phyloP scores from a whole-genome alignment of 2,888 invertebrate species.

The Dasypogon diadema region DNA sequence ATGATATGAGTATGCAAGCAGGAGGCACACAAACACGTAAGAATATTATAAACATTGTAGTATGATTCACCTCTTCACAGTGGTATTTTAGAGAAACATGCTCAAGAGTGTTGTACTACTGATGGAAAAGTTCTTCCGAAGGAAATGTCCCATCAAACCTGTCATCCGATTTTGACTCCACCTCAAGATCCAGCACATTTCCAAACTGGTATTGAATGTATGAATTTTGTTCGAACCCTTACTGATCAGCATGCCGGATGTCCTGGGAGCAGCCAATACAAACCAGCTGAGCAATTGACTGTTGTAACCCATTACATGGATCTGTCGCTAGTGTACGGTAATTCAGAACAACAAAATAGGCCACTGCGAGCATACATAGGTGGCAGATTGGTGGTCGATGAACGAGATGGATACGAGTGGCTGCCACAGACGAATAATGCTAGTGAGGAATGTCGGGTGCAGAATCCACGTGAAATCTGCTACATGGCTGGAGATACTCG shows the following conservation, averaged over 20 bases:
- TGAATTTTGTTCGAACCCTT: constrained; percentile 75
- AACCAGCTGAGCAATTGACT: constrained; percentile 77
- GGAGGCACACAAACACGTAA: constrained; percentile 78
- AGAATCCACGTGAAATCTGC: constrained; percentile 77
- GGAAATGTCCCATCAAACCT: constrained; percentile 66
- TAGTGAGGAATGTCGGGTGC: constrained; percentile 77
- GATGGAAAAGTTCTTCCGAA: constrained; percentile 71
- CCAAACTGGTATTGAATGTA: constrained; percentile 71
- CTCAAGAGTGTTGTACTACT: constrained; percentile 74
- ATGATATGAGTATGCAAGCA: constrained; percentile 71
- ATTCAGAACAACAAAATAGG: constrained; percentile 74
- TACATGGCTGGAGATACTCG: constrained; percentile 76
- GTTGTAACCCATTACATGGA: constrained; percentile 72
- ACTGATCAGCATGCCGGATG: constrained; percentile 76
- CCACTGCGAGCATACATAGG: constrained; percentile 77
- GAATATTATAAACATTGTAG: constrained; percentile 61
- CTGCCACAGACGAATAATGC: constrained; percentile 78
- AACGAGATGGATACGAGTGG: constrained; percentile 77
- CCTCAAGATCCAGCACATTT: constrained; percentile 71
- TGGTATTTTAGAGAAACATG: constrained; percentile 70
- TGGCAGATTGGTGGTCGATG: constrained; percentile 76
- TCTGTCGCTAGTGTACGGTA: constrained; percentile 85
- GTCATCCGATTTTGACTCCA: constrained; percentile 71
- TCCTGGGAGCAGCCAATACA: constrained; percentile 67
- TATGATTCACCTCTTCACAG: constrained; percentile 11